Evolutionary conservation across 2,888 invertebrate species (phyloP), one percentile per base, ranked within the genome.

Genomic region (Macroteleia sp.): DNA sequence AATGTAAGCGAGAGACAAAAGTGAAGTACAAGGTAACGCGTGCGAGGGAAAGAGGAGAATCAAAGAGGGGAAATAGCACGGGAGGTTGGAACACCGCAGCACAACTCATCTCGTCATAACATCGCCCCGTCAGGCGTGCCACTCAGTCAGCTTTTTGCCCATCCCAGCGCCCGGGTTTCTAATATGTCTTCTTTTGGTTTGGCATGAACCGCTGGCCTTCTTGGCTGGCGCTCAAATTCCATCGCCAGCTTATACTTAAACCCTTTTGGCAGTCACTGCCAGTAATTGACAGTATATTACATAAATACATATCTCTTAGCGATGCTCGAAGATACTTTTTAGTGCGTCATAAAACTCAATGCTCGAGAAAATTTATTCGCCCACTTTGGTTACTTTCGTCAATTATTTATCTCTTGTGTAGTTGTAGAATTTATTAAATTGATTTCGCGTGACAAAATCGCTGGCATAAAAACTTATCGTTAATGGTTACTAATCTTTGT

Each of bases 21-120:
- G 34, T 34, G 28, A 22, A 42, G 67, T 41, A 57, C 64, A 54
- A 50, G 71, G 56, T 34, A 57, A 59, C 32, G 52, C 34, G 52
- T 42, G 50, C 10, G 14, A 17, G 14, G 22, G n/a, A n/a, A n/a
- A n/a, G n/a, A n/a, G n/a, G n/a, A n/a, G n/a, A n/a, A n/a, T n/a
- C n/a, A n/a, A n/a, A n/a, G n/a, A n/a, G 28, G 39, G 77, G 80
- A 62, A 76, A 66, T 67, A 57, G 48, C 62, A 67, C 67, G 70
- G 82, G 80, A 82, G 84, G 80, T 88, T 88, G 89, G 87, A 89
- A 88, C 84, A 83, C 71, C 80, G 79, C 66, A 77, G 61, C 73
- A 67, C 77, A 82, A 82, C 83, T 85, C 80, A 75, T 81, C 81
- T 79, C 85, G 82, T 82, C 80, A 83, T 83, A 86, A 85, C 84